Evolutionary conservation across 2,888 invertebrate genomes (phyloP), one percentile per base, ranked within the genome.

Genomic region (Lomographa bimaculata): DNA sequence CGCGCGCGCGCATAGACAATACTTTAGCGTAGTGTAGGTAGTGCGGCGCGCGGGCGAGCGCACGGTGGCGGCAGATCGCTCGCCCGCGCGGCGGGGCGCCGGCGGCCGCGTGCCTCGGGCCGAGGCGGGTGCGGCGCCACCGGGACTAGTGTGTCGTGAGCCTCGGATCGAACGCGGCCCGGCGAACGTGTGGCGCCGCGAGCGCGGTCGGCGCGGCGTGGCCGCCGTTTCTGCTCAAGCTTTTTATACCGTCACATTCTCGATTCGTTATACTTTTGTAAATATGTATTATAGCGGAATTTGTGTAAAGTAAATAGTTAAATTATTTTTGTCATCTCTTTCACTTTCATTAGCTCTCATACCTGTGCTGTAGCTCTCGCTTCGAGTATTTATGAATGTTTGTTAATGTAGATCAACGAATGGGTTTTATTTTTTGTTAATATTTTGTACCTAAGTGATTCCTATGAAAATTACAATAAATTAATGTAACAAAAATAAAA

Each of bases 211-310:
- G 17, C 24, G 20, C 32, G 21, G 17, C 33, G 30, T 30, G 26
- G 41, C 16, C 39, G 36, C 32, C 23, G 29, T 16, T 20, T 16
- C 20, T 32, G 39, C 39, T 40, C 85, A 82, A 85, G 79, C 82
- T 83, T 84, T 83, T 82, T 79, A 74, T 81, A 75, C 71, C 72
- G 81, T 83, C 79, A 83, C 77, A 78, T 74, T 78, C 74, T 80
- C 63, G 67, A 80, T 83, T 85, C 75, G 80, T 85, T 85, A 80
- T 86, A 87, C 74, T 74, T 86, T 86, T 89, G 89, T 89, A 89
- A 85, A 89, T 89, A 86, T 89, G 87, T 87, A 89, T 87, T 74
- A 86, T 87, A 89, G 86, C 83, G 83, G 81, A 89, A 84, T 79
- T 85, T 83, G 79, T 85, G 77, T 80, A 80, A 78, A 86, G 84